phyloP scores from a whole-genome alignment of 2,113 vertebrate species.

The Proteles cristata region DNA sequence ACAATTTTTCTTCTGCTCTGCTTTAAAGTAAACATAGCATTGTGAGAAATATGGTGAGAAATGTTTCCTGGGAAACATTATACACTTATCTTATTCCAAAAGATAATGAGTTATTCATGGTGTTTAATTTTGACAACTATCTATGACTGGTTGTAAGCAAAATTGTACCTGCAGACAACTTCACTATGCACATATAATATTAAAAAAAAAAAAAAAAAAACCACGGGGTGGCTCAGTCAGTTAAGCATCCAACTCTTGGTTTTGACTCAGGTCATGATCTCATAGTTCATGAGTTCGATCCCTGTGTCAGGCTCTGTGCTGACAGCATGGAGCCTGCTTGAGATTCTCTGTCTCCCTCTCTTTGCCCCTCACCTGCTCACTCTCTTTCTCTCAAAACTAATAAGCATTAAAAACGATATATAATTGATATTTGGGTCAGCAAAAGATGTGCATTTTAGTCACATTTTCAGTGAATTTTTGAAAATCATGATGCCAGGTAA shows the following conservation, averaged over 20 bases:
- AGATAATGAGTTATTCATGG: neutral
- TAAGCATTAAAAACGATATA: neutral
- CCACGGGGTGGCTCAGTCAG: too few species aligned
- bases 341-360: too few species aligned
- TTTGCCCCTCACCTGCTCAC: too few species aligned
- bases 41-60: neutral
- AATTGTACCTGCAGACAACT: neutral
- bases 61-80: neutral
- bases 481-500: neutral
- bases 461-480: conserved; percentile 13
- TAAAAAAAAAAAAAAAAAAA: neutral
- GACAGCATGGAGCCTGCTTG: too few species aligned
- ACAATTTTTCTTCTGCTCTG: neutral
- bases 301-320: too few species aligned
- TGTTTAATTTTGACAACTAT: neutral
- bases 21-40: neutral
- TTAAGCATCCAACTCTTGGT: too few species aligned
- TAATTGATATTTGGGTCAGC: neutral
- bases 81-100: neutral
- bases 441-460: neutral
- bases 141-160: neutral
- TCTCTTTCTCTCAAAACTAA: too few species aligned
- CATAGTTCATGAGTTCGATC: too few species aligned
- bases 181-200: neutral
- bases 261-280: too few species aligned